Percentiles rank a stretch among this genome's conserved stretches.
Conservation (phyloP, 2,888 invertebrate genomes). For the Morpho deidamia region DNA sequence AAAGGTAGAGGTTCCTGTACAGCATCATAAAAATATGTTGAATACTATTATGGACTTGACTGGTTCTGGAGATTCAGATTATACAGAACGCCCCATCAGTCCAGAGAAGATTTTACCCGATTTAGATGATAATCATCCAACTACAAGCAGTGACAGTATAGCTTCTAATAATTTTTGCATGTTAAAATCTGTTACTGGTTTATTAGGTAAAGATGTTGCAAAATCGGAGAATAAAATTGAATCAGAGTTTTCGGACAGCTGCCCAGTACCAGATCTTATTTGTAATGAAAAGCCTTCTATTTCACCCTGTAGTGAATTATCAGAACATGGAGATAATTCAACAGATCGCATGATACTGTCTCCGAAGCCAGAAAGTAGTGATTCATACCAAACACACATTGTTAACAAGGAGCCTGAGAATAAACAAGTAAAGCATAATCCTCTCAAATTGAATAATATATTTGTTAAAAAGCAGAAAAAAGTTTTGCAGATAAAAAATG, state of each 20-base stretch:
- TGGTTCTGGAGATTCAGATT: constrained; percentile 52
- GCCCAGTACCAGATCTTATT: constrained; percentile 68
- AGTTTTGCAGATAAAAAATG: constrained; percentile 64
- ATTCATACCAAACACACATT: constrained; percentile 29
- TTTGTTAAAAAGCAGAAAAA: constrained; percentile 69
- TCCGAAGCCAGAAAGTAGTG: constrained; percentile 41
- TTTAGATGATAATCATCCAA: constrained; percentile 58
- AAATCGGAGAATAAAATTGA: constrained; percentile 60
- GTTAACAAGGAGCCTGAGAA: constrained; percentile 32
- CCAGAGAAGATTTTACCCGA: constrained; percentile 66
- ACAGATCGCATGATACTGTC: constrained; percentile 46
- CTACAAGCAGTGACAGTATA: constrained; percentile 42
- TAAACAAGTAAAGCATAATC: constrained; percentile 23
- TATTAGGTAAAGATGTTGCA: constrained; percentile 47
- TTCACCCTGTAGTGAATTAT: constrained; percentile 71
- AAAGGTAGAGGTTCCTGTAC: constrained; percentile 73
- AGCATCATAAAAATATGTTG: constrained; percentile 65
- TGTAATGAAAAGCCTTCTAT: constrained; percentile 74
- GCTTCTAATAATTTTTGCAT: constrained; percentile 61
- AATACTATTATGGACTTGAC: constrained; percentile 70
- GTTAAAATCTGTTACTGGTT: constrained; percentile 65
- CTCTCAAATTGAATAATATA: constrained; percentile 58
- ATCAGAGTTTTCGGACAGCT: constrained; percentile 62
- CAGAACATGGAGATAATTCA: constrained; percentile 65
- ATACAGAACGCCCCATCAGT: constrained; percentile 39